phyloP scores from a whole-genome alignment of 2,888 invertebrate species.

The Diaprepes abbreviatus region DNA sequence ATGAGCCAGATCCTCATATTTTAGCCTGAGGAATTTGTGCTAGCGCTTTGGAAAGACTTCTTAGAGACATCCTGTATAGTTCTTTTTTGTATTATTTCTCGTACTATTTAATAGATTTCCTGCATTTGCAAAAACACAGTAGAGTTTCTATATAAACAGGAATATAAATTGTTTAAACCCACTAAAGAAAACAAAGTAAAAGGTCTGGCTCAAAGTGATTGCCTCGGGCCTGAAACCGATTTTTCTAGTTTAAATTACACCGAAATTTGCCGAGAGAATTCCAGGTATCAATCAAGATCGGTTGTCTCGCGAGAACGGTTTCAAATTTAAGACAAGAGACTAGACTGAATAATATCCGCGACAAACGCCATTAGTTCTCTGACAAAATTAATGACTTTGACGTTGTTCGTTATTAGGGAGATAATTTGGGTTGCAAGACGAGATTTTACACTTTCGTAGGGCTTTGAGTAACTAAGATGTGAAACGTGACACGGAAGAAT shows the following conservation, averaged over 20 bases:
- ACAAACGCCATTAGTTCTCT: slow-evolving; percentile 45
- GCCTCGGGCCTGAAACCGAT: slow-evolving; percentile 4
- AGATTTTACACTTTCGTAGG: slow-evolving; percentile 35
- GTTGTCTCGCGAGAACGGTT: slow-evolving; percentile 27
- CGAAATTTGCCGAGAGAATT: neutral
- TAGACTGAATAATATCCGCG: slow-evolving; percentile 44
- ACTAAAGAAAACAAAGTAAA: too few relatives aligned
- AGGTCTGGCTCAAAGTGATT: too few relatives aligned
- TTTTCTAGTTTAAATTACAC: slow-evolving; percentile 17
- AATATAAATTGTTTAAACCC: too few relatives aligned
- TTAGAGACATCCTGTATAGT: too few relatives aligned
- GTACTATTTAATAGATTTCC: too few relatives aligned
- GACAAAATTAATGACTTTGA: slow-evolving; percentile 47
- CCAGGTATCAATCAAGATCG: slow-evolving; percentile 45
- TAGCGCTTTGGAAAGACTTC: too few relatives aligned
- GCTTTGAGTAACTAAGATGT: slow-evolving; percentile 35
- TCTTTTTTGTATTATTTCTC: too few relatives aligned
- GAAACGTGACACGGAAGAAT: slow-evolving; percentile 14
- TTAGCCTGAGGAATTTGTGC: too few relatives aligned
- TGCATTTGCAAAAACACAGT: too few relatives aligned
- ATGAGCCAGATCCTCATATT: too few relatives aligned
- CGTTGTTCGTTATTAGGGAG: slow-evolving; percentile 44
- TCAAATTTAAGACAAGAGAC: slow-evolving; percentile 36
- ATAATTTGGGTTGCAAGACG: slow-evolving; percentile 43
- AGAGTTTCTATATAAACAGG: too few relatives aligned